Evolutionary conservation across 53 echinoderm and acorn worm genomes (phyloP).

Genomic region (Holothuria leucospilota): DNA sequence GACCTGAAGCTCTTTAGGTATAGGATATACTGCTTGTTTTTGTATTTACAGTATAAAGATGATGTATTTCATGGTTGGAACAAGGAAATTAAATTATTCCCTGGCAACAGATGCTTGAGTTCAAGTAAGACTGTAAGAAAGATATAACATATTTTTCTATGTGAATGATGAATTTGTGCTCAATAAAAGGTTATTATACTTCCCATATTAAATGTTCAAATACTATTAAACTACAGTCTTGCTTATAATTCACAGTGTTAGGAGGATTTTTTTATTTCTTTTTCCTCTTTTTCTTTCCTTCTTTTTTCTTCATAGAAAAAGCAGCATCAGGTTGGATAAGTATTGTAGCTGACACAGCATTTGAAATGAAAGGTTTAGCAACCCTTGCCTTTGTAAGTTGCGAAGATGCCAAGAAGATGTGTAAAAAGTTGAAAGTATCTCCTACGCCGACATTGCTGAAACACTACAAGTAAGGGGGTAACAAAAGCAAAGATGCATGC

Average conservation of each 20-base stretch:
- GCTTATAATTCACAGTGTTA: not conserved
- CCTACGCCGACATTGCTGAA: conserved; percentile 64
- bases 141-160: too few relatives aligned
- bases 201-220: too few relatives aligned
- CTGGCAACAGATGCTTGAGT: not conserved
- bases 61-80: not conserved
- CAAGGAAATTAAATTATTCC: not conserved
- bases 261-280: not conserved
- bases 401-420: conserved; percentile 89
- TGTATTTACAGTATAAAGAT: not conserved
- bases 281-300: not conserved
- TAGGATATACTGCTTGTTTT: not conserved
- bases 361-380: conserved; percentile 87
- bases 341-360: conserved; percentile 79
- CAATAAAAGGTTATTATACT: too few relatives aligned
- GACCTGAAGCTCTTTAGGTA: too few relatives aligned
- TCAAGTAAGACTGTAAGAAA: not conserved
- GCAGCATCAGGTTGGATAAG: conserved; percentile 68
- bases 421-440: conserved; percentile 83
- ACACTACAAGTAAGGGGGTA: conserved; percentile 88
- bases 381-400: conserved; percentile 81
- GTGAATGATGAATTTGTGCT: too few relatives aligned
- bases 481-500: not conserved
- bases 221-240: too few relatives aligned
- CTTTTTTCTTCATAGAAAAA: conserved; percentile 67